Percentiles rank a stretch among this genome's conserved stretches.
Conservation (phyloP, 2,888 invertebrate genomes). For the Anaspis maculata region DNA sequence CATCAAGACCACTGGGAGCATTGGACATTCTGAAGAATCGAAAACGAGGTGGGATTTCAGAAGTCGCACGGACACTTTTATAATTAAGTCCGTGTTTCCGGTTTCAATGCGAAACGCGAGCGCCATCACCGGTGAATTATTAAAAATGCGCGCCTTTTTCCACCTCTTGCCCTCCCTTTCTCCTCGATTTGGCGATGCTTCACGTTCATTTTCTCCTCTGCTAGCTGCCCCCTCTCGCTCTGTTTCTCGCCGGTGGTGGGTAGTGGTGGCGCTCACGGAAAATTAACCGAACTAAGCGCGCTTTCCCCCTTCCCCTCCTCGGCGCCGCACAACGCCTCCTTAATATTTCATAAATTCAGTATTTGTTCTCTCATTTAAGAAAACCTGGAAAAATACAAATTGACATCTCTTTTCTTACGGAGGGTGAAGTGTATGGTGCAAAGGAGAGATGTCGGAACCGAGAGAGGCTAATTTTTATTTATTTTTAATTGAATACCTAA, state of each 20-base stretch:
- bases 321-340: too few relatives aligned
- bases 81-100: conserved; percentile 18
- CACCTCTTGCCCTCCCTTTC: too few relatives aligned
- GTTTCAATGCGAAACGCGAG: conserved; percentile 8
- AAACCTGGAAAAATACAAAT: conserved; percentile 25
- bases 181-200: too few relatives aligned
- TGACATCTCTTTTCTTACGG: conserved; percentile 26
- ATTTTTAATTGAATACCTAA: conserved; percentile 22
- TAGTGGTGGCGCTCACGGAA: conserved; percentile 18
- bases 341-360: conserved; percentile 35
- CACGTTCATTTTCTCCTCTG: too few relatives aligned
- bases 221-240: too few relatives aligned
- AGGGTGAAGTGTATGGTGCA: too few relatives aligned
- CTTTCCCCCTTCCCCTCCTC: too few relatives aligned
- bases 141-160: conserved; percentile 22
- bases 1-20: too few relatives aligned
- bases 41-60: too few relatives aligned
- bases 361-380: conserved; percentile 30
- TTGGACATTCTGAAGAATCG: too few relatives aligned
- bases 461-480: conserved; percentile 28
- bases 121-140: conserved; percentile 18
- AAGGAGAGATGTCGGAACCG: too few relatives aligned
- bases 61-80: conserved; percentile 14
- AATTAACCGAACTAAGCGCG: conserved; percentile 36
- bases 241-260: too few relatives aligned